A percentile compares a stretch with the other conserved stretches of the same genome.
These are phyloP conservation scores for Siphonodentalium dalli DNA, from an alignment of 2,888 invertebrate genomes.

Conservation along the genomic window DNA sequence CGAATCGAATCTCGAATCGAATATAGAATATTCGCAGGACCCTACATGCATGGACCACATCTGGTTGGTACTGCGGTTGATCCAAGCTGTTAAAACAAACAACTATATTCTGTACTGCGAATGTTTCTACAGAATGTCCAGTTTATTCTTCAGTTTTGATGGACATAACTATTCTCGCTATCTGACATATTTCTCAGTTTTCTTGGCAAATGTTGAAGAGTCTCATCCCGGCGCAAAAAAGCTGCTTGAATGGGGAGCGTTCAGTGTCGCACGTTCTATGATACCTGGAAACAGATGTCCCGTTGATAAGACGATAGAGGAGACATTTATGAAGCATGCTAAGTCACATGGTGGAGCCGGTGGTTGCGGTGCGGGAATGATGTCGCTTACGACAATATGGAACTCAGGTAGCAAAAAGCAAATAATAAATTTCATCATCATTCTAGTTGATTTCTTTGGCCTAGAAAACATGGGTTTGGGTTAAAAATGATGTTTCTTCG, in stretches of 20 bases:
- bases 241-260: conserved; percentile 23
- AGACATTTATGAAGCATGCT: conserved; percentile 26
- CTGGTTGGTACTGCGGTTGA: too few relatives aligned
- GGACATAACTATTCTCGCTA: conserved; percentile 34
- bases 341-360: conserved; percentile 12
- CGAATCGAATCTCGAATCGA: too few relatives aligned
- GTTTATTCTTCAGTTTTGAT: conserved; percentile 31
- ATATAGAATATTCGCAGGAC: too few relatives aligned
- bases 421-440: too few relatives aligned
- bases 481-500: too few relatives aligned
- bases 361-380: conserved; percentile 13
- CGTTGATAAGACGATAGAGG: conserved; percentile 32
- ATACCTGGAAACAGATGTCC: conserved; percentile 31
- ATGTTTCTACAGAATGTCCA: conserved; percentile 17
- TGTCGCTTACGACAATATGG: too few relatives aligned
- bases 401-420: too few relatives aligned
- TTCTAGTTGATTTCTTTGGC: too few relatives aligned
- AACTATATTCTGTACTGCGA: conserved; percentile 15
- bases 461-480: too few relatives aligned
- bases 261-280: conserved; percentile 33
- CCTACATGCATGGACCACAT: too few relatives aligned
- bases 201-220: conserved; percentile 29
- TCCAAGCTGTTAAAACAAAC: too few relatives aligned
- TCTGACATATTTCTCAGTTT: conserved; percentile 23
- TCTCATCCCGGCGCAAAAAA: conserved; percentile 29